Evolutionary conservation across 2,113 vertebrate species (phyloP), one percentile per base, ranked within the genome.

Genomic region (Daphoenositta chrysoptera): DNA sequence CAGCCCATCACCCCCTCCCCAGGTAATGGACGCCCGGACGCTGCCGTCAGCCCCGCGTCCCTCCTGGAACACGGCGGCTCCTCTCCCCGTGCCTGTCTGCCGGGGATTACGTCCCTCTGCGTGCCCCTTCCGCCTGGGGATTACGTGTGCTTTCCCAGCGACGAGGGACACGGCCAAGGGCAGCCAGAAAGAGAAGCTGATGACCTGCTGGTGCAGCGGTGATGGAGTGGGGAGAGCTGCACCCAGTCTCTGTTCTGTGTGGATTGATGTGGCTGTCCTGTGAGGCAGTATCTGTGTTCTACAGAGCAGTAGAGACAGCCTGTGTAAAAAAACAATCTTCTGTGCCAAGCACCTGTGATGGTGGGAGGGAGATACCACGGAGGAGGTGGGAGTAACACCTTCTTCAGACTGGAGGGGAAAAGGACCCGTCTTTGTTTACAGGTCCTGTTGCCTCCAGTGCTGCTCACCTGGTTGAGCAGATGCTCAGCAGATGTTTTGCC

Each of bases 1-100:
- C 60, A 81, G 78, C 51, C 27, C 1, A 0, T 48, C 1, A 1
- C n/a, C 31, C 39, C 57, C 66, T 83, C 2, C 0, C 9, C 65
- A 42, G 75, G 63, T 56, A 2, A 4, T 8, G 6, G 66, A 18
- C 14, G 21, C 8, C 39, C 1, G 0, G 69, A 14, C 0, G 1
- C 73, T 87, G 90, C 76, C 0, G 0, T 16, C 33, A 40, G 75
- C 51, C 7, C 71, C 0, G 3, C 15, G 7, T 77, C 64, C 68
- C 58, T 81, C 63, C 68, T 48, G 76, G 48, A 69, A 10, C 8
- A 4, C 9, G 0, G 26, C 1, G 0, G 3, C 37, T 68, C 73
- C 4, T 58, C 61, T 48, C 35, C 3, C 54, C 2, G 3, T 2
- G 1, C 64, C 64, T 66, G 56, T 57, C 60, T 66, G 56, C 65